Base-by-base conservation (phyloP, 2,888 invertebrate species). In the Phasia obesa region DNA sequence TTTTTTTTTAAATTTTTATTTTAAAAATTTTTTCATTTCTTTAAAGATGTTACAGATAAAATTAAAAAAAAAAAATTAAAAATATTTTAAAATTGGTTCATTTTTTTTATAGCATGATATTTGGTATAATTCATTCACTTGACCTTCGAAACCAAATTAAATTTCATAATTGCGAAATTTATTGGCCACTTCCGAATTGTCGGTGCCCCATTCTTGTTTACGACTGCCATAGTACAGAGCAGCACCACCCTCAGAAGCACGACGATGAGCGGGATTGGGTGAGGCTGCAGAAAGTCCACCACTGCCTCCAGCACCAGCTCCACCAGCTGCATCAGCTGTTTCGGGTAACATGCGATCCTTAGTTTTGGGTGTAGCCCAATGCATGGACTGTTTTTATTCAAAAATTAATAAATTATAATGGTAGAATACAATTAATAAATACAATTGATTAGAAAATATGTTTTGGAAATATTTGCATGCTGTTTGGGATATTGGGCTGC, bases 101-200 rank as follows among this genome's bases (percentile, higher is more conserved):
- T 84, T 85, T 79, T 80, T 78, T 38, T 57, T 17, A 15, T 13
- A 59, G 59, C 60, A 60, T 51, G 19, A 70, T 42, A 51, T 62
- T 77, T 77, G 77, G 77, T 62, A 51, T 59, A 27, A 31, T 2
- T 3, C 2, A 11, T 35, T 27, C 2, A 11, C 35, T 25, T 23
- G 13, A 27, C 9, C 25, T 73, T 38, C 6, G 6, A 42, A 53
- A 13, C 11, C 31, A 4, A 38, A 75, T 80, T 96, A 97, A 90
- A 97, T 97, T 92, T 97, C 97, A 92, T 97, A 97, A 92, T 97
- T 97, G 91, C 97, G 95, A 92, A 97, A 97, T 92, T 97, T 96
- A 91, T 93, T 95, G 92, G 96, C 95, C 87, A 96, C 95, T 90
- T 96, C 96, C 38, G 96, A 95, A 31, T 96, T 94, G 84, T 96